Evolutionary conservation across 2,797 vertebrate genomes (phyloP), one percentile per base, ranked within the genome.

Genomic region (Simalia tracyae): DNA sequence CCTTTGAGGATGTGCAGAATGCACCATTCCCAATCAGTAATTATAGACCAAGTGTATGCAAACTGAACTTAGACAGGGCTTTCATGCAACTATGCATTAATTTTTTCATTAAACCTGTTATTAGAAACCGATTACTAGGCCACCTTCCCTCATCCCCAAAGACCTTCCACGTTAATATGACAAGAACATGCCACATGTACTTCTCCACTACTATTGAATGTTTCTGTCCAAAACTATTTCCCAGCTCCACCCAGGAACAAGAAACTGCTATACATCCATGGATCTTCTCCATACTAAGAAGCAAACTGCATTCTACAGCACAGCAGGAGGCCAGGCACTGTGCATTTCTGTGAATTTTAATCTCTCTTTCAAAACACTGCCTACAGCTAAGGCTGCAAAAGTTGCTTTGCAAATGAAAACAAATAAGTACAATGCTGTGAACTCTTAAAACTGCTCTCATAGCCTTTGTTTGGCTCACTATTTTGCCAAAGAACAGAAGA

Each of bases 331-430:
- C 12, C 42, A 22, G 86, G n/a, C 50, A 68, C 24, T 57, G 66
- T 17, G 56, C n/a, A 92, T 90, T 90, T 93, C 56, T 90, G 28
- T 14, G 86, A 87, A 92, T 86, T 60, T 90, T 90, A 90, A 87
- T 88, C 72, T 88, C 64, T n/a, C 59, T 81, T 84, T 61, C 42
- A 90, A 85, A 90, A 93, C 60, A 90, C 42, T 60, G 17, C 66
- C 68, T 54, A 90, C 56, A 54, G 68, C 76, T 88, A 54, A 56
- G 7, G 66, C 89, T 88, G 88, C 28, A 87, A 85, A 68, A 86
- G 87, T 59, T 89, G 36, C 28, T 36, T 93, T 91, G 66, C n/a
- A 87, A 93, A 92, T 90, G 28, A 5, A 93, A 93, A 95, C 93
- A 90, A 93, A 57, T 17, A 14, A 66, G 93, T 88, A 24, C 90